Percentiles rank a stretch among this genome's conserved stretches.
Conservation (phyloP, 2,797 vertebrate species). For the Lepus townsendii region DNA sequence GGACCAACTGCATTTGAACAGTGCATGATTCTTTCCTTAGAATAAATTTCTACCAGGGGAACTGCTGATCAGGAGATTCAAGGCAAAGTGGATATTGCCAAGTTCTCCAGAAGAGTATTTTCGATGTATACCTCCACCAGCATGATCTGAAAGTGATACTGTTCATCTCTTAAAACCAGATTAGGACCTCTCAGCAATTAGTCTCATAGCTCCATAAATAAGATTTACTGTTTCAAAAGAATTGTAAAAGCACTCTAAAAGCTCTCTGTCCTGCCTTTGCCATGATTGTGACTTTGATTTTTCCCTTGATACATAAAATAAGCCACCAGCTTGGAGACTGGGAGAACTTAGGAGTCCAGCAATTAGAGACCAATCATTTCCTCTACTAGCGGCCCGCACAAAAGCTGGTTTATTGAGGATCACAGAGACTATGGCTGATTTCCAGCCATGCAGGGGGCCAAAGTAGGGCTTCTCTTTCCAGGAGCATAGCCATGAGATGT, state of each 20-base stretch:
- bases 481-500: not conserved
- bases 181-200: conserved; percentile 10
- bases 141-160: not conserved
- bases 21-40: conserved; percentile 32
- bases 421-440: not conserved
- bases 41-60: conserved; percentile 24
- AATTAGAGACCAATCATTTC: not conserved
- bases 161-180: not conserved
- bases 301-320: conserved; percentile 37
- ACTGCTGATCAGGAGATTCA: not conserved
- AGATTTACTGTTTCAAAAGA: conserved; percentile 40
- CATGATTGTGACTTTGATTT: conserved; percentile 55
- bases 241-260: conserved; percentile 44
- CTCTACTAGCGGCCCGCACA: not conserved
- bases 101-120: not conserved
- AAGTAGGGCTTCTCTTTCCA: conserved; percentile 26
- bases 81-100: not conserved
- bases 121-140: not conserved
- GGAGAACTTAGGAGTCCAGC: conserved; percentile 26
- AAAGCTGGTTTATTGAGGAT: not conserved
- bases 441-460: not conserved
- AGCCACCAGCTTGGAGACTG: conserved; percentile 6
- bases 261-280: conserved; percentile 8
- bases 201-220: not conserved
- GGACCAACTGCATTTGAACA: not conserved